Percentiles rank a stretch among this genome's conserved stretches.
Conservation (phyloP, 2,113 vertebrate genomes). For the Scomber scombrus region DNA sequence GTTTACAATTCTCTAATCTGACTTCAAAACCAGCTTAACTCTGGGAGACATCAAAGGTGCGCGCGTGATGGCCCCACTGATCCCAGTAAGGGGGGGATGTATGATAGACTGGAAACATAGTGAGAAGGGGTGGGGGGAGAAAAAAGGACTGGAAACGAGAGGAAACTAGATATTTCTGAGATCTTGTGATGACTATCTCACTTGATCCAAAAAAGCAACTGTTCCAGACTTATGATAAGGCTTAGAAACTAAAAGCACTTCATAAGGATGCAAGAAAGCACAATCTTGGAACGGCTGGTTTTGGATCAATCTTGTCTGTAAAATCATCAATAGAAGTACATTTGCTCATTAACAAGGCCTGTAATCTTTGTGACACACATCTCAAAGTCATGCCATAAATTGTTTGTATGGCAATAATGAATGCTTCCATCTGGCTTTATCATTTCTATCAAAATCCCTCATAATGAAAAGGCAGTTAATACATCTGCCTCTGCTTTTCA, state of each 20-base stretch:
- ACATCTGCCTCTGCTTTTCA: conserved; percentile 36
- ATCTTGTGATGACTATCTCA: conserved; percentile 81
- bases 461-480: conserved; percentile 46
- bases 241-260: conserved; percentile 47
- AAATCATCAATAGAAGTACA: conserved; percentile 27
- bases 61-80: conserved; percentile 85
- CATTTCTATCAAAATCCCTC: conserved; percentile 9
- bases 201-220: conserved; percentile 54
- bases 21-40: conserved; percentile 86
- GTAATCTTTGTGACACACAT: conserved; percentile 23
- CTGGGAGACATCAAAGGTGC: conserved; percentile 85
- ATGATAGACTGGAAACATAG: conserved; percentile 81
- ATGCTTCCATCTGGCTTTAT: not conserved
- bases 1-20: conserved; percentile 85
- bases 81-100: conserved; percentile 82
- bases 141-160: conserved; percentile 51
- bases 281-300: not conserved
- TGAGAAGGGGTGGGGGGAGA: conserved; percentile 41
- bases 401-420: conserved; percentile 43
- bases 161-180: conserved; percentile 74
- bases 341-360: conserved; percentile 28
- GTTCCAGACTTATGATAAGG: conserved; percentile 61
- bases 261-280: conserved; percentile 1
- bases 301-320: conserved; percentile 14
- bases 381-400: conserved; percentile 30